Conservation (phyloP, 2,113 vertebrate species). For the Brachionichthys hirsutus region DNA sequence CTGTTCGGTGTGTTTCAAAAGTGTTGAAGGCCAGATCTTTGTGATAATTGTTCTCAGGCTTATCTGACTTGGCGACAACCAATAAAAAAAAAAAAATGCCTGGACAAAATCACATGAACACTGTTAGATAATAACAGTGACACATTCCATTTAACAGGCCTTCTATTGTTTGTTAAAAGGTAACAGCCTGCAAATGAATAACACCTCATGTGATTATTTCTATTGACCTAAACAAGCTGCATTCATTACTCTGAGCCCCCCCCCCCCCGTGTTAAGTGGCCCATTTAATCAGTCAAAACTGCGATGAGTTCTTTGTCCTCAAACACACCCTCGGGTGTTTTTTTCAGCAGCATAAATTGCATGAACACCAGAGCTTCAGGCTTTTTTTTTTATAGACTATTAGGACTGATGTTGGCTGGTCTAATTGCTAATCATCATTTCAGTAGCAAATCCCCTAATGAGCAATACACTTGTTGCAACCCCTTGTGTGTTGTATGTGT, state of each 20-base stretch:
- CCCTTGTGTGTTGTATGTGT: no score
- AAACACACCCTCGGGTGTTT: no score
- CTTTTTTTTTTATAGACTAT: no score
- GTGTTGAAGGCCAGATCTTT: slow-evolving; percentile 6
- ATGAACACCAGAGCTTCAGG: no score
- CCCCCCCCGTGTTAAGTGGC: slow-evolving; percentile 28
- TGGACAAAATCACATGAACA: slow-evolving; percentile 33
- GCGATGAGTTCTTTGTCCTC: slow-evolving; percentile 3
- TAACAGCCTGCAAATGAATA: slow-evolving; percentile 58
- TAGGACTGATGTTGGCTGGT: no score
- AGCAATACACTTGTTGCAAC: no score
- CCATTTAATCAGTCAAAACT: slow-evolving; percentile 4
- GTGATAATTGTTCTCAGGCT: slow-evolving; percentile 4
- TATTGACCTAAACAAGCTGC: slow-evolving; percentile 14
- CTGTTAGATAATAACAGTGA: slow-evolving; percentile 27
- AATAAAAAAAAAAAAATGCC: no score
- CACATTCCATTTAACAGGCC: slow-evolving; percentile 23
- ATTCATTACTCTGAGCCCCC: slow-evolving; percentile 6
- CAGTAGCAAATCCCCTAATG: no score
- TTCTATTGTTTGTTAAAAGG: slow-evolving; percentile 23
- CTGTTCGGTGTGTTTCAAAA: not conserved
- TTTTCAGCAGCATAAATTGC: not conserved
- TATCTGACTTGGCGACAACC: no score
- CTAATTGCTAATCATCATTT: no score
- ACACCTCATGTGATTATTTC: slow-evolving; percentile 38